These are phyloP conservation scores for Eriocheir sinensis DNA, from an alignment of 1,140 invertebrate species.

Conservation along the genomic window DNA sequence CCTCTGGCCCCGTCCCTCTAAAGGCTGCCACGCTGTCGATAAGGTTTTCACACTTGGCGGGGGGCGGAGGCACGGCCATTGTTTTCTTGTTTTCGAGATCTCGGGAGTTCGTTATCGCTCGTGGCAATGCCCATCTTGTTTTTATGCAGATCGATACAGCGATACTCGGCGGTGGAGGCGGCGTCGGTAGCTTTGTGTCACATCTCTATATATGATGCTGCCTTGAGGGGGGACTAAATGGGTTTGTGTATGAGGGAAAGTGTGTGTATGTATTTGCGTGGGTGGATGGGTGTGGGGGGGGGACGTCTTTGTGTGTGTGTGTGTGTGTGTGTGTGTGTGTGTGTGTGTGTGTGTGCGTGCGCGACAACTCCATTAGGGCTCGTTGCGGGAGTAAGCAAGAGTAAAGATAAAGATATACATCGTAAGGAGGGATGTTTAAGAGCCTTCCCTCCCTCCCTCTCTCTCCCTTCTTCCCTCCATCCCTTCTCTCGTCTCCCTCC, in stretches of 20 bases:
- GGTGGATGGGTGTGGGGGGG: background rate
- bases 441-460: background rate
- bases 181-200: background rate
- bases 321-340: conserved; percentile 56
- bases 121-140: too few relatives aligned
- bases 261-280: background rate
- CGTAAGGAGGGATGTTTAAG: background rate
- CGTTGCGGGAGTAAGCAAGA: background rate
- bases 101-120: too few relatives aligned
- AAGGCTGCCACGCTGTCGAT: too few relatives aligned
- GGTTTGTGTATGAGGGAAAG: background rate
- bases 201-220: background rate
- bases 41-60: too few relatives aligned
- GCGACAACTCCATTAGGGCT: background rate
- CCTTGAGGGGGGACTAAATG: background rate
- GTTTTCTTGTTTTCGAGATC: too few relatives aligned
- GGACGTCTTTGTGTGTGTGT: conserved; percentile 40
- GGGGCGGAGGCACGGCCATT: too few relatives aligned
- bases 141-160: background rate
- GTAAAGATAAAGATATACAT: background rate
- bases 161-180: too few relatives aligned
- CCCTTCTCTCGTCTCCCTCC: conserved; percentile 8
- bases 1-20: too few relatives aligned
- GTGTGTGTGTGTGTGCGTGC: background rate
- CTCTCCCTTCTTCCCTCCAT: conserved; percentile 35